phyloP scores from a whole-genome alignment of 2,797 vertebrate species.

The Heterohyrax brucei region DNA sequence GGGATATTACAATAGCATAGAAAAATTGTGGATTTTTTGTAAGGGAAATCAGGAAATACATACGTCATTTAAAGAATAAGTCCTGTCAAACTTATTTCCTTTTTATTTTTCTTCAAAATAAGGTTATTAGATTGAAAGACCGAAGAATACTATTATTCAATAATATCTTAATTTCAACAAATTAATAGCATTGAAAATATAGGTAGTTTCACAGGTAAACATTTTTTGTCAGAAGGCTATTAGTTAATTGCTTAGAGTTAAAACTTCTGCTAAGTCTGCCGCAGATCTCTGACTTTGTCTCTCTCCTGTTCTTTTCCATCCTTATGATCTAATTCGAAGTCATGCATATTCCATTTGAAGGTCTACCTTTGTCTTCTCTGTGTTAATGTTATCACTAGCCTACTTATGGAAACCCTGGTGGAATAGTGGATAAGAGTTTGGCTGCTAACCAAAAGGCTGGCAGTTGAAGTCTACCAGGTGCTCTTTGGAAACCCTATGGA shows the following conservation, averaged over 20 bases:
- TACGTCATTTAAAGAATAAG: not conserved
- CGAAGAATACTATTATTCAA: not conserved
- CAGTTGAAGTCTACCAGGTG: too few species aligned
- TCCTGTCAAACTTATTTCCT: not conserved
- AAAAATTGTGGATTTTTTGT: not conserved
- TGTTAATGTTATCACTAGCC: rapidly evolving
- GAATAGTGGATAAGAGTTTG: too few species aligned
- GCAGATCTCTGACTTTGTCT: not conserved
- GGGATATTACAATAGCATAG: too few species aligned
- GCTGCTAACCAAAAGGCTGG: too few species aligned
- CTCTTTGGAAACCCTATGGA: too few species aligned
- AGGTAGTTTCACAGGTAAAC: not conserved
- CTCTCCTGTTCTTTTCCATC: not conserved
- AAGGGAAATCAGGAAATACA: too few species aligned
- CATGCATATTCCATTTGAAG: not conserved
- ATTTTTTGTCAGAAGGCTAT: not conserved
- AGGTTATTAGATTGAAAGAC: not conserved
- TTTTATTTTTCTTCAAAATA: not conserved
- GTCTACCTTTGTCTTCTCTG: not conserved
- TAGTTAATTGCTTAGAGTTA: not conserved
- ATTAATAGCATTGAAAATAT: not conserved
- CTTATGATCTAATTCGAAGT: not conserved
- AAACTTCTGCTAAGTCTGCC: not conserved
- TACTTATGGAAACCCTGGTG: not conserved
- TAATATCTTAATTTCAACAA: not conserved